Conservation (phyloP, 2,113 vertebrate genomes). For the Colistium nudipinnis region DNA sequence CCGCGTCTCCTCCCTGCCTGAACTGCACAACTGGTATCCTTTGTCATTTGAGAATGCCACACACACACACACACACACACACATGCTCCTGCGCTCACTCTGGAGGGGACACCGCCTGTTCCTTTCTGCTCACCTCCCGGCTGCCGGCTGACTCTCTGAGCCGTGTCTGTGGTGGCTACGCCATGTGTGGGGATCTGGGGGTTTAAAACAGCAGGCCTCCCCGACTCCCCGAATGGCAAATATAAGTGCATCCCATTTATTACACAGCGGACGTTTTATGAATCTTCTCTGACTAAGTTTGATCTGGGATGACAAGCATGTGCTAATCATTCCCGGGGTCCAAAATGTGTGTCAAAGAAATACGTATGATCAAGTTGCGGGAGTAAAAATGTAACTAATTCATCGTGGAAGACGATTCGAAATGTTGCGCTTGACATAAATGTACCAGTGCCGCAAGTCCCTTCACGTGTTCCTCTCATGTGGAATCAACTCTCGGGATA, state of each 20-base stretch:
- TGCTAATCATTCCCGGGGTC: conserved; percentile 29
- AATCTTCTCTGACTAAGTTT: conserved; percentile 68
- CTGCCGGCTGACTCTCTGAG: conserved; percentile 79
- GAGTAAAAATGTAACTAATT: conserved; percentile 13
- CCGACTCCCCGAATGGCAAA: conserved; percentile 69
- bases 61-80: conserved; percentile 45
- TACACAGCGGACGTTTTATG: conserved; percentile 57
- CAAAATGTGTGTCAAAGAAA: conserved; percentile 5
- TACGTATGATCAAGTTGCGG: not conserved
- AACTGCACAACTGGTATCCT: conserved; percentile 68
- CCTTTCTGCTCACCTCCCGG: conserved; percentile 80
- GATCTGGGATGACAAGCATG: conserved; percentile 51
- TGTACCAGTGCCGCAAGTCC: conserved; percentile 9
- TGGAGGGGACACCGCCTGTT: conserved; percentile 83
- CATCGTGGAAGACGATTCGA: not conserved
- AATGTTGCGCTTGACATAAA: conserved; percentile 8
- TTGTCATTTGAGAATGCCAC: conserved; percentile 79
- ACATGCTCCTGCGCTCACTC: conserved; percentile 73
- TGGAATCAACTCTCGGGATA: not conserved
- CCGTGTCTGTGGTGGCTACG: conserved; percentile 76
- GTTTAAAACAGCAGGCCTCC: conserved; percentile 78
- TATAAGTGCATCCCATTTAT: conserved; percentile 63
- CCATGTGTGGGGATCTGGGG: conserved; percentile 81
- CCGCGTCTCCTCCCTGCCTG: conserved; percentile 62
- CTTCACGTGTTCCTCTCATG: conserved; percentile 22